Conservation (phyloP, 2,113 vertebrate species). For the Ophiodon elongatus region DNA sequence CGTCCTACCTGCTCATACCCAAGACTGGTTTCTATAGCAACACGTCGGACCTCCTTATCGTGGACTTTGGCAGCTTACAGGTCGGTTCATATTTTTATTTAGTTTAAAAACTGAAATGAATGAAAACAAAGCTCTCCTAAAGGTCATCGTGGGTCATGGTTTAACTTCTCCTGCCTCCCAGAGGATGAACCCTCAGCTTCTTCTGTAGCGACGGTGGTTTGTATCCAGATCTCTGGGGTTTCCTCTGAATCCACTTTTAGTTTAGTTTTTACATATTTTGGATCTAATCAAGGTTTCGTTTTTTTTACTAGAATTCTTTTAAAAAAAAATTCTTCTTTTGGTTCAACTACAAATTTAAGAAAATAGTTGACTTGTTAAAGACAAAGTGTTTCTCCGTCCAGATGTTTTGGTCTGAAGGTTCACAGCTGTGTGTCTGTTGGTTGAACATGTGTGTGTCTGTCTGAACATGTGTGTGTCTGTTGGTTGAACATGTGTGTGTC, state of each 20-base stretch:
- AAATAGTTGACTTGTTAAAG: neutral
- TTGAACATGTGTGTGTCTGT: neutral
- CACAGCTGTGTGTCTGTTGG: neutral
- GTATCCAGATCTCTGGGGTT: too few relatives aligned
- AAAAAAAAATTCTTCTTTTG: neutral
- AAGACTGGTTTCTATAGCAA: constrained; percentile 89
- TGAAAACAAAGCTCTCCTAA: too few relatives aligned
- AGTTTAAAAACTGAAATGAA: neutral
- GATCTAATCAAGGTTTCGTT: neutral
- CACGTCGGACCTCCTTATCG: constrained; percentile 89
- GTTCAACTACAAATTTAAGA: neutral
- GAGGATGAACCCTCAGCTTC: too few relatives aligned
- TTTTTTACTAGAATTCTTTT: too few relatives aligned
- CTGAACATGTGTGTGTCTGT: constrained; percentile 4
- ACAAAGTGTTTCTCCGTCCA: neutral
- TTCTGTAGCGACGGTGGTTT: too few relatives aligned
- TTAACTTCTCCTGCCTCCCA: neutral
- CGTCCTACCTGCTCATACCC: constrained; percentile 94
- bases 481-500: too few relatives aligned
- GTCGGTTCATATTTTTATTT: constrained; percentile 69
- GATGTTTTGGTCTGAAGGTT: neutral
- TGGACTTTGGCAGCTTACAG: constrained; percentile 95
- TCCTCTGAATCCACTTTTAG: too few relatives aligned
- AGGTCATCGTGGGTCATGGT: neutral
- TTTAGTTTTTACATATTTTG: too few relatives aligned